These are phyloP conservation scores for Heliothis peltigera DNA, from an alignment of 2,888 invertebrate species.

Conservation along the genomic window DNA sequence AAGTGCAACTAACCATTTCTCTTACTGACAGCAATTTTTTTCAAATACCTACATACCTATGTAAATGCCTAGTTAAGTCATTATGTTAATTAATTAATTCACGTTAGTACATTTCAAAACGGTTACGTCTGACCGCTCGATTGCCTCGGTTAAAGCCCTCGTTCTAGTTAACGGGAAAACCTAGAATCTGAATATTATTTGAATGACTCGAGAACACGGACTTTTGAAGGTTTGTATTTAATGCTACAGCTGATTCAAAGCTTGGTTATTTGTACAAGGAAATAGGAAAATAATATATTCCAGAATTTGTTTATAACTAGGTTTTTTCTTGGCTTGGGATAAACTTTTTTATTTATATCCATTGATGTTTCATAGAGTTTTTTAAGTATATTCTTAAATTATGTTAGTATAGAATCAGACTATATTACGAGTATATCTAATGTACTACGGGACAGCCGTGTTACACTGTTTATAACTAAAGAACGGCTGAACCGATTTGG, in stretches of 20 bases:
- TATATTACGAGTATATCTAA: no score
- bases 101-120: conserved; percentile 31
- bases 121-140: conserved; percentile 29
- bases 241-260: background rate
- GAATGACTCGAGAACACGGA: conserved; percentile 33
- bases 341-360: no score
- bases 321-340: no score
- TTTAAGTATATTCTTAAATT: no score
- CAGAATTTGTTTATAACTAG: no score
- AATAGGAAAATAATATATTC: no score
- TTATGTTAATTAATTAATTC: conserved; percentile 26
- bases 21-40: conserved; percentile 9
- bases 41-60: conserved; percentile 12
- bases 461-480: no score
- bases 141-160: conserved; percentile 25
- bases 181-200: conserved; percentile 9
- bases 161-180: conserved; percentile 33
- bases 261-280: background rate
- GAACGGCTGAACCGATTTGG: no score
- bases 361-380: no score
- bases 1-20: background rate
- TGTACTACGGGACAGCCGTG: no score
- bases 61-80: conserved; percentile 6
- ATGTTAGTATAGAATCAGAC: no score
- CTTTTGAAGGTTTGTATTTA: conserved; percentile 4